phyloP scores from a whole-genome alignment of 1,140 invertebrate genomes.

The Alviniconcha marisindica region DNA sequence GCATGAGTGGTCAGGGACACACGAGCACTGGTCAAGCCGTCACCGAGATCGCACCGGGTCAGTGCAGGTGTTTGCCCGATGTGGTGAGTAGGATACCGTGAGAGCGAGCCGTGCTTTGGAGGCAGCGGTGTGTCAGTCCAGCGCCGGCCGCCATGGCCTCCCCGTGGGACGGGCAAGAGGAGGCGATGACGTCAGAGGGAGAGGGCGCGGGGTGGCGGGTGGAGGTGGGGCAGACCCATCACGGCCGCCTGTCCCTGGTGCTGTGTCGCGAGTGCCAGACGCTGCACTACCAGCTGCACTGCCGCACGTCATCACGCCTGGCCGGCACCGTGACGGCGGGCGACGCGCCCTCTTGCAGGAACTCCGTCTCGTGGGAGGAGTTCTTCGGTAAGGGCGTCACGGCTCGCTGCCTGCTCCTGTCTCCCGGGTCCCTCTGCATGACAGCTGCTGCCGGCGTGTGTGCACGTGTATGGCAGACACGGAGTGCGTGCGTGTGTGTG shows the following conservation, averaged over 20 bases:
- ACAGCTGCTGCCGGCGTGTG: neutral
- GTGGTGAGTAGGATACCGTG: too few species aligned
- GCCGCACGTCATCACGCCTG: neutral
- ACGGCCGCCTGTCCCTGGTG: conserved; percentile 30
- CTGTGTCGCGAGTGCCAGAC: conserved; percentile 34
- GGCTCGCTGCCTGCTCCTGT: neutral
- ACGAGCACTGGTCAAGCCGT: too few species aligned
- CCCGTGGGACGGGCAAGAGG: too few species aligned
- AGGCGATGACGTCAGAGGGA: neutral
- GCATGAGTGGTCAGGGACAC: too few species aligned
- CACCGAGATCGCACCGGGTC: too few species aligned
- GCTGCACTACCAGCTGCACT: neutral
- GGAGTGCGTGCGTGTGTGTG: neutral
- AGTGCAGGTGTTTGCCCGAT: too few species aligned
- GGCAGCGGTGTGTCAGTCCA: too few species aligned
- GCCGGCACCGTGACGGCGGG: neutral
- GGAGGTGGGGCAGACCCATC: conserved; percentile 26
- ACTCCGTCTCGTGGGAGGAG: conserved; percentile 43
- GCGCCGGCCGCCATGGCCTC: too few species aligned
- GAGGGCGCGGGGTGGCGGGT: neutral
- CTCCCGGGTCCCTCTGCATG: neutral
- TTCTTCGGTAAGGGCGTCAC: conserved; percentile 17
- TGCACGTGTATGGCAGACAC: neutral
- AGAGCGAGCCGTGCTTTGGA: too few species aligned
- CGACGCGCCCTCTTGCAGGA: conserved; percentile 22